Conservation (phyloP, 2,113 vertebrate species). For the Platanista minor region DNA sequence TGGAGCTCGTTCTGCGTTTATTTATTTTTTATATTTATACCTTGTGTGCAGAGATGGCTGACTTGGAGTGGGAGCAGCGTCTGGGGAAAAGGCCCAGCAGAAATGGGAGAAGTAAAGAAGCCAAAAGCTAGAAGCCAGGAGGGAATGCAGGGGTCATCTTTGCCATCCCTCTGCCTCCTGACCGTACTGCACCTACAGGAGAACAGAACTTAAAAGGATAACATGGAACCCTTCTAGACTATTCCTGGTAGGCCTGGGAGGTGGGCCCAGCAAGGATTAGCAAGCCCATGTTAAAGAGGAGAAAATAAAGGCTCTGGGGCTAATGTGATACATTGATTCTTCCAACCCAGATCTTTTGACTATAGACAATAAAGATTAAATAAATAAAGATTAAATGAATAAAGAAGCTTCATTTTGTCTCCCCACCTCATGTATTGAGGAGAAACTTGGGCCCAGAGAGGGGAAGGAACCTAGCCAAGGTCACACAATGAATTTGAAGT, state of each 20-base stretch:
- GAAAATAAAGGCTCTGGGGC: background rate
- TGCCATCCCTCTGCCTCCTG: background rate
- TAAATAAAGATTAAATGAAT: background rate
- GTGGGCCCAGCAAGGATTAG: background rate
- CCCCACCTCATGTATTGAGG: background rate
- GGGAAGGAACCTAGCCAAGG: background rate
- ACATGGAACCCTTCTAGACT: background rate
- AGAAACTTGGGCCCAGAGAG: background rate
- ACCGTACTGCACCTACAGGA: background rate
- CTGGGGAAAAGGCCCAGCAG: slow-evolving; percentile 13
- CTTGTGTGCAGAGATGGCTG: slow-evolving; percentile 52
- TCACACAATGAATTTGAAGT: background rate
- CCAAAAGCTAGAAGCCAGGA: background rate
- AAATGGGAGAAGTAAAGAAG: background rate
- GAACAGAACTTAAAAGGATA: background rate
- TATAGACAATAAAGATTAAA: background rate
- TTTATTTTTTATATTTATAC: slow-evolving; percentile 69
- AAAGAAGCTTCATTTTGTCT: background rate
- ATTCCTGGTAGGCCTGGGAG: background rate
- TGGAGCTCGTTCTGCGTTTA: slow-evolving; percentile 51
- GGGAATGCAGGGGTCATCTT: background rate
- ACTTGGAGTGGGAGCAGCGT: background rate
- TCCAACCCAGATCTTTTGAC: background rate
- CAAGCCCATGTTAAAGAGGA: slow-evolving; percentile 1
- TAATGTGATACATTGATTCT: slow-evolving; percentile 29